A percentile compares a stretch with the other conserved stretches of the same genome.
These are phyloP conservation scores for Equus przewalskii DNA, from an alignment of 2,113 vertebrate species.

Conservation along the genomic window DNA sequence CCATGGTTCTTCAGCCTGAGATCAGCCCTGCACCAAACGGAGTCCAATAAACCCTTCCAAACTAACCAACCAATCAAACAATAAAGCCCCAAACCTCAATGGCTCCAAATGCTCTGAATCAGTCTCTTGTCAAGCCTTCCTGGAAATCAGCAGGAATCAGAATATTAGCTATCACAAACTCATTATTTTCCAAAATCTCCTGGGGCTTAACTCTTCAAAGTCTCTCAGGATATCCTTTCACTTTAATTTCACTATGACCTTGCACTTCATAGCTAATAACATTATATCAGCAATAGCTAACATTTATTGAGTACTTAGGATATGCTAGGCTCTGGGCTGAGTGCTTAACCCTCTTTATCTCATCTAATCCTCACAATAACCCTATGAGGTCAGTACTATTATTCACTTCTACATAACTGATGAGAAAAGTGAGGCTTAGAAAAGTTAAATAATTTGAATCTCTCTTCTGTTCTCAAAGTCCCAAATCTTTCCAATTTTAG, in stretches of 20 bases:
- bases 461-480: neutral
- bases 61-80: constrained; percentile 22
- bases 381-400: neutral
- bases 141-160: constrained; percentile 25
- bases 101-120: constrained; percentile 34
- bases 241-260: constrained; percentile 34
- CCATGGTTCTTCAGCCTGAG: constrained; percentile 45
- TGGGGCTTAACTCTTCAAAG: neutral
- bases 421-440: constrained; percentile 8
- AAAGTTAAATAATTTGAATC: constrained; percentile 38
- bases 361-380: constrained; percentile 17
- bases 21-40: constrained; percentile 24
- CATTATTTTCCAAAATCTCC: constrained; percentile 24
- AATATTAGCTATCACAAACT: constrained; percentile 46
- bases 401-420: neutral
- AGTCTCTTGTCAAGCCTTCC: neutral
- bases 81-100: constrained; percentile 4
- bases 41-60: neutral
- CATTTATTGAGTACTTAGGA: neutral
- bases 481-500: constrained; percentile 49
- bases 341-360: constrained; percentile 31
- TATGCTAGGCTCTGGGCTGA: neutral
- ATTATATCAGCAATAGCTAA: constrained; percentile 31
- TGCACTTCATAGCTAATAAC: constrained; percentile 10
- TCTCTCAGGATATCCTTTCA: constrained; percentile 32